Evolutionary conservation across 2,888 invertebrate species (phyloP), one percentile per base, ranked within the genome.

Genomic region (Lordiphosa fenestrarum): DNA sequence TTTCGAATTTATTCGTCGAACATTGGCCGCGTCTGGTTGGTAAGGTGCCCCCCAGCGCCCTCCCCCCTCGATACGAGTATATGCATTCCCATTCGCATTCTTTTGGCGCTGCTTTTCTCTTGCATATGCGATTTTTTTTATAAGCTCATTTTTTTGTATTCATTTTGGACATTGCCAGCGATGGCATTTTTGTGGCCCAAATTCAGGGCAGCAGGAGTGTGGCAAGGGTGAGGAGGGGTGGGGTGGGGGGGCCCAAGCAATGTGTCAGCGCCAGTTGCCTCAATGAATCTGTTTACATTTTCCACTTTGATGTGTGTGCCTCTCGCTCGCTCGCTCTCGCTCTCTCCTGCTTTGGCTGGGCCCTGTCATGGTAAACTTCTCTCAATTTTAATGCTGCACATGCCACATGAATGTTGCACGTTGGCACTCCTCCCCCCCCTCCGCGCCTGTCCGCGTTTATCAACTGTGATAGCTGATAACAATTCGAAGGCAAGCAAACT

Each of bases 171-270:
- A 76, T 66, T 80, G 80, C 75, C 72, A 74, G 67, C 75, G 75
- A 69, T 81, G 82, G 71, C 80, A 77, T 82, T 84, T 83, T 81
- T 81, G 81, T 84, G 84, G 83, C 84, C 83, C 81, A 81, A 76
- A 78, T 78, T 74, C 73, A 66, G 59, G 62, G 64, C 68, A 71
- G 55, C 52, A 37, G 35, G 51, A 48, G 19, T 53, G 46, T 13
- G 15, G 19, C 13, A 1, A 1, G 13, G 33, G 19, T n/a, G n/a
- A 2, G 21, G 36, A 12, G 4, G 15, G 1, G 15, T 15, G 15
- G 15, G 15, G 15, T 1, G 15, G 15, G 5, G 2, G 2, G 25
- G 21, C 30, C 36, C 1, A 13, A 1, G 68, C 76, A 71, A 71
- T 76, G 73, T 76, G 80, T 75, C 76, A 76, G 73, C 71, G 66